phyloP scores from a whole-genome alignment of 2,797 vertebrate species.

The Varecia variegata region DNA sequence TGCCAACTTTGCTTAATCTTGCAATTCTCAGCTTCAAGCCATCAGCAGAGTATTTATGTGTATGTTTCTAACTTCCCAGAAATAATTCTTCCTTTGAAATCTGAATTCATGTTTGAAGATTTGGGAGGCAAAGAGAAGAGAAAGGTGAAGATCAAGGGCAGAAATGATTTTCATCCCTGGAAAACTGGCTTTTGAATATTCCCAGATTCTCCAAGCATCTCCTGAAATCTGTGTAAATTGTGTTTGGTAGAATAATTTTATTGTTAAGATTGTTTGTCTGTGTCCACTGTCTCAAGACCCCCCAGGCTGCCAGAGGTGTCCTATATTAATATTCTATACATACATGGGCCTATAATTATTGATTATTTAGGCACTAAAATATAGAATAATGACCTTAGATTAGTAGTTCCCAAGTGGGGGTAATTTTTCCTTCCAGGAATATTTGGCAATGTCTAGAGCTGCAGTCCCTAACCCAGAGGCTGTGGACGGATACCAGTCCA shows the following conservation, averaged over 20 bases:
- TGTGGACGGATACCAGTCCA: fast-evolving
- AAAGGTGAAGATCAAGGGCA: conserved; percentile 49
- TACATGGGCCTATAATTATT: neutral
- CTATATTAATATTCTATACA: neutral
- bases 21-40: conserved; percentile 63
- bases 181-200: neutral
- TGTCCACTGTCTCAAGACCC: neutral
- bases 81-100: conserved; percentile 71
- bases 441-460: neutral
- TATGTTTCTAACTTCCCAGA: conserved; percentile 64
- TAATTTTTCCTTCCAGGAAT: neutral
- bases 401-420: neutral
- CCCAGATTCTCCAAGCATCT: neutral
- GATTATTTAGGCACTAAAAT: neutral
- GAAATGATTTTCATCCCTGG: neutral
- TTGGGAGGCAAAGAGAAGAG: conserved; percentile 14
- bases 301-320: neutral
- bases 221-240: neutral
- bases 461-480: too few species aligned
- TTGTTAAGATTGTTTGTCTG: neutral
- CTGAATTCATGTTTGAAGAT: conserved; percentile 33
- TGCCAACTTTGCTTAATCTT: conserved; percentile 72
- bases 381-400: neutral
- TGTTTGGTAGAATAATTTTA: neutral
- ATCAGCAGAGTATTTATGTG: conserved; percentile 66